Evolutionary conservation across 1,140 invertebrate genomes (phyloP).

Genomic region (Drosophila tsacasi): DNA sequence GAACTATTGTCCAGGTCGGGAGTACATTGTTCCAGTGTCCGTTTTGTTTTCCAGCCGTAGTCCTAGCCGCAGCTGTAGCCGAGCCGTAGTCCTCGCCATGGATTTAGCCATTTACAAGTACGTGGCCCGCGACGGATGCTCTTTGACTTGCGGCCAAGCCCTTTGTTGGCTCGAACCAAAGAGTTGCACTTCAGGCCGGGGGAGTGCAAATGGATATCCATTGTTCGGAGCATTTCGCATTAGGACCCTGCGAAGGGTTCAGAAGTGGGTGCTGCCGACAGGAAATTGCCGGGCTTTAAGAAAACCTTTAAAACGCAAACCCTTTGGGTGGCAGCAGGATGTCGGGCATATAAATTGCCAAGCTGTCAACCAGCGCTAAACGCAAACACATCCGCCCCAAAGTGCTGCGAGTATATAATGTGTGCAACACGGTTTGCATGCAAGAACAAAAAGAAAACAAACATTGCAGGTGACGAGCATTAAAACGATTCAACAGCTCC

Average conservation of each 20-base stretch:
- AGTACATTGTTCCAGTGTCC: slow-evolving; percentile 62
- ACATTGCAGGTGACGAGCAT: slow-evolving; percentile 76
- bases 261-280: slow-evolving; percentile 49
- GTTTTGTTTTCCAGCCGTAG: slow-evolving; percentile 57
- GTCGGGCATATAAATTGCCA: slow-evolving; percentile 73
- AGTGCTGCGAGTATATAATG: slow-evolving; percentile 25
- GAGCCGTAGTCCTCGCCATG: slow-evolving; percentile 1
- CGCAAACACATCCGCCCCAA: slow-evolving; percentile 68
- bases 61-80: slow-evolving; percentile 5
- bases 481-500: slow-evolving; percentile 83
- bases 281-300: slow-evolving; percentile 67
- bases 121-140: slow-evolving; percentile 60
- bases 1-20: slow-evolving; percentile 29
- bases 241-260: slow-evolving; percentile 33
- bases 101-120: slow-evolving; percentile 59
- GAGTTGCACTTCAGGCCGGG: slow-evolving; percentile 74
- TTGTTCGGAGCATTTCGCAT: slow-evolving; percentile 65
- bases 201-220: slow-evolving; percentile 70
- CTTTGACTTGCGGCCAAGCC: slow-evolving; percentile 66
- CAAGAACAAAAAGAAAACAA: slow-evolving; percentile 45
- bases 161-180: slow-evolving; percentile 58
- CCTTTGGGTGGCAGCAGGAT: slow-evolving; percentile 48
- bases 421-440: slow-evolving; percentile 55
- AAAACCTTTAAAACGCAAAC: slow-evolving; percentile 43
- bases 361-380: slow-evolving; percentile 72